Evolutionary conservation across 2,113 vertebrate species (phyloP), one percentile per base, ranked within the genome.

Genomic region (Piliocolobus tephrosceles): DNA sequence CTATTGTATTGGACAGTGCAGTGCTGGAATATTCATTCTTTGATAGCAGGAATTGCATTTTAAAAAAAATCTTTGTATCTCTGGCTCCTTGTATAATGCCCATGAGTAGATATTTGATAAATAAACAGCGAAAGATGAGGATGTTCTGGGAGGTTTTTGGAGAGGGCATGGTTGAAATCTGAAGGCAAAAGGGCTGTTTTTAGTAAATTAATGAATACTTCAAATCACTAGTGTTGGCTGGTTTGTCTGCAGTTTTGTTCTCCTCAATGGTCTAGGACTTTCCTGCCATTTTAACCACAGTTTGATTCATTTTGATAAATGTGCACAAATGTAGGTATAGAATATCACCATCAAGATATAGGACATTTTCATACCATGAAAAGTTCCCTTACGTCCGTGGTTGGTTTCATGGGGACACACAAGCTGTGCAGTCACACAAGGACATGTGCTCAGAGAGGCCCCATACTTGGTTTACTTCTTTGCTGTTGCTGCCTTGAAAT

Each of bases 361-460:
- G 47, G 64, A 38, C 4, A 50, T 88, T 87, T 90, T 68, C 45
- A 40, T 72, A 72, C 32, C 68, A 90, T 32, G 30, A 13, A 76
- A 72, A 20, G 17, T 80, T 35, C n/a, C 4, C 30, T 50, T n/a
- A 30, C 38, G 27, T 8, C 52, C 20, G 23, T 58, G 2, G 23
- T 75, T 70, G 50, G 40, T 52, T 76, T 92, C 25, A 32, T 27
- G 9, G 43, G 11, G 82, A 11, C 82, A 18, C 40, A 38, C 9
- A 8, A 57, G 18, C 27, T 10, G 8, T 18, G 55, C 2, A 1
- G 1, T 61, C 30, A 80, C 11, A 25, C 0, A 18, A 45, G 23
- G 58, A 17, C 32, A 23, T 32, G 0, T 17, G 16, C 22, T n/a
- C 35, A 38, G 32, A 35, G 40, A n/a, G 84, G 32, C 2, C 58